phyloP scores from a whole-genome alignment of 2,113 vertebrate species.

The Chamaetylas fuelleborni region DNA sequence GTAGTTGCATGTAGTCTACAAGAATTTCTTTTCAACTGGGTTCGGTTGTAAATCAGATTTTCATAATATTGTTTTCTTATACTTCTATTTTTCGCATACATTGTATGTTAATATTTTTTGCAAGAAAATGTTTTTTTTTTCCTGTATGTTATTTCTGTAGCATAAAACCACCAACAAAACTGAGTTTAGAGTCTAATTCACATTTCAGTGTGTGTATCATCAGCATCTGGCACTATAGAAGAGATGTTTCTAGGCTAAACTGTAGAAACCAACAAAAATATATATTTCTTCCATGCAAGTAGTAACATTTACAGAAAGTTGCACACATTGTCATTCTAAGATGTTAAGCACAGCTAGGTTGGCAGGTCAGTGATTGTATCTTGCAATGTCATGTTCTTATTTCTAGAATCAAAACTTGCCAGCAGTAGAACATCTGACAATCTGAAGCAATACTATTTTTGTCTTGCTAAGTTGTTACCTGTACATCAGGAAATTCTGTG shows the following conservation, averaged over 20 bases:
- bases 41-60: not conserved
- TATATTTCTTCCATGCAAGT: not conserved
- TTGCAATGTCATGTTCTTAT: not conserved
- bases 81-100: not conserved
- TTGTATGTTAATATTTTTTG: not conserved
- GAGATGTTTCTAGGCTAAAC: not conserved
- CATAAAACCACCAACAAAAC: not conserved
- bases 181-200: not conserved
- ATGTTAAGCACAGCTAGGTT: not conserved
- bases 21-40: not conserved
- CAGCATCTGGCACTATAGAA: not conserved
- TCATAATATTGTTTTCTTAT: not conserved
- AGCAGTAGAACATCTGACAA: not conserved
- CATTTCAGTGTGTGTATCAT: not conserved
- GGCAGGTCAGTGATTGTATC: not conserved
- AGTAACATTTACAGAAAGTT: not conserved
- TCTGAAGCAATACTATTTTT: not conserved
- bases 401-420: not conserved
- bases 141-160: not conserved
- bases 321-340: not conserved
- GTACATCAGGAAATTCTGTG: not conserved
- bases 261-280: not conserved
- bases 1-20: not conserved
- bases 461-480: not conserved
- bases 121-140: not conserved